Evolutionary conservation across 2,113 vertebrate species (phyloP), one percentile per base, ranked within the genome.

Genomic region (Anguilla japonica): DNA sequence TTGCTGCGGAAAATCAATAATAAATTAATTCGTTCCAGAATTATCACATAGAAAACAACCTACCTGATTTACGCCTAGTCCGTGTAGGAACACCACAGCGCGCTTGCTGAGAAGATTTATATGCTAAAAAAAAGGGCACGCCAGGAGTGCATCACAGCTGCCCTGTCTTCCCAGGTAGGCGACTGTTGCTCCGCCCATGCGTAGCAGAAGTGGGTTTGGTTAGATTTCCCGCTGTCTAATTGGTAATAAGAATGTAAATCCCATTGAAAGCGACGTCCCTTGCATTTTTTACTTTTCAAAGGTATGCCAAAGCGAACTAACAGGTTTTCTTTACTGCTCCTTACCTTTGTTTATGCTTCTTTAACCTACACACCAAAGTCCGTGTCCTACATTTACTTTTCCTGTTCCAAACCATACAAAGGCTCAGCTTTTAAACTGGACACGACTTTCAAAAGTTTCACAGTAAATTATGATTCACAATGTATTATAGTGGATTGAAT

Each of bases 321-420:
- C 84, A n/a, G 84, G 84, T 85, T 85, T 85, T 34, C 34, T 34
- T 80, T 81, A 50, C 20, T n/a, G 84, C 29, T 79, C 75, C 29
- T 29, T 40, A 41, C 41, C 34, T 43, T 81, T 80, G 71, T 75
- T n/a, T 75, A 67, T 67, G 22, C 60, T 26, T 9, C 22, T 20
- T 22, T 22, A 75, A n/a, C 71, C 26, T 34, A 75, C 71, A 75
- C 34, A 29, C 71, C 71, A 75, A 13, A 14, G n/a, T 0, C 9
- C 34, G n/a, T 13, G 26, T 3, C 22, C 18, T 3, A 8, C 60
- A 5, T 67, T 22, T 75, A n/a, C 4, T 34, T 13, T 29, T 75
- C n/a, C 26, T 34, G 71, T 75, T 34, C 34, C 71, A 75, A 75
- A 20, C 22, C 22, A 5, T 26, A 67, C 18, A 20, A 20, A 67